Conservation (phyloP, 2,888 invertebrate genomes). For the Protodeltote pygarga region DNA sequence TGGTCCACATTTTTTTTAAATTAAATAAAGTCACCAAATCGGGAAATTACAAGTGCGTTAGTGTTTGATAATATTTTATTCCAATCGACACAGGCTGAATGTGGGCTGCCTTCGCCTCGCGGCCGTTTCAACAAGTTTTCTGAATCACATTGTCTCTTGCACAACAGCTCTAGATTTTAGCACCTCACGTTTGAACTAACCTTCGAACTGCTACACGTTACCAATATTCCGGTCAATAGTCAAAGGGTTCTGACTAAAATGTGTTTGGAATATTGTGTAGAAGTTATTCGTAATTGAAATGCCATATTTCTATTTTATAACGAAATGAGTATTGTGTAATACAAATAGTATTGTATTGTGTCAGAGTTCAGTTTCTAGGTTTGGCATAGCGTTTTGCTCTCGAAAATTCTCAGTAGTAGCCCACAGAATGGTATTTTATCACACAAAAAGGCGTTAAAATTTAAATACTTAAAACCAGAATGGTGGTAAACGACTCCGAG, state of each 20-base stretch:
- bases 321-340: too few species aligned
- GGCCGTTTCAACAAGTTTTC: constrained; percentile 24
- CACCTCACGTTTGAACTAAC: constrained; percentile 5
- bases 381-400: too few species aligned
- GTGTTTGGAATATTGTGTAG: neutral
- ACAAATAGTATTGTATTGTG: too few species aligned
- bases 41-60: too few species aligned
- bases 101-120: constrained; percentile 30
- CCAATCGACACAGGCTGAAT: constrained; percentile 19
- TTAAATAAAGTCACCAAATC: too few species aligned
- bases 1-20: too few species aligned
- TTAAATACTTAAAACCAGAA: constrained; percentile 1
- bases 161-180: constrained; percentile 26
- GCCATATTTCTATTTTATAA: too few species aligned
- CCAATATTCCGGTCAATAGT: neutral
- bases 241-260: neutral
- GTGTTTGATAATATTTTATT: too few species aligned
- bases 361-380: too few species aligned
- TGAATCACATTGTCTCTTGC: constrained; percentile 5
- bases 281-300: too few species aligned
- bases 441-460: constrained; percentile 1
- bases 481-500: neutral
- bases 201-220: constrained; percentile 6
- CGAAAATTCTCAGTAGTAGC: too few species aligned
- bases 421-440: too few species aligned